Evolutionary conservation across 1,140 invertebrate genomes (phyloP), one percentile per base, ranked within the genome.

Genomic region (Drosophila aff.): DNA sequence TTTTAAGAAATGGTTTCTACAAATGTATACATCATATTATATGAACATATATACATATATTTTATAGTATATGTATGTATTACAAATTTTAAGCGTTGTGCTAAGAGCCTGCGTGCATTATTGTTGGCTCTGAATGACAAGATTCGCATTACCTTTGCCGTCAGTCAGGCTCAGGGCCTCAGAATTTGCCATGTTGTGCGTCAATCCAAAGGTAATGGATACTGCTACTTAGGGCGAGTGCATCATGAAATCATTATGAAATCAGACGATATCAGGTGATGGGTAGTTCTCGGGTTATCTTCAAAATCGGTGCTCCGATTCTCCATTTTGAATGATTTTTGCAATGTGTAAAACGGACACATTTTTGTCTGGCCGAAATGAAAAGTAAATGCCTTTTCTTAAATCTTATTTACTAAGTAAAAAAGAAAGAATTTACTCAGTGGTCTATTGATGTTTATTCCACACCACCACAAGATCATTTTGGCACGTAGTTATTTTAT

Each of bases 151-250:
- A 69, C 33, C 41, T 33, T 31, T 3, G 15, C 21, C 50, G 18
- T 49, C 31, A 57, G 2, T 0, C 11, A 18, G 46, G 28, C 50
- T 52, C 16, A 18, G 13, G 36, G 44, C 10, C 21, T 66, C 26
- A 66, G 63, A 33, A 59, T 59, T 59, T 40, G 63, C 28, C 63
- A 66, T 18, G 57, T 38, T 59, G 57, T 59, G n/a, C 26, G 49
- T 49, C 47, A 49, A 49, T 28, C 47, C 47, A 28, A 49, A 28
- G 47, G 47, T 28, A 49, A 49, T 49, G 23, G 47, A 49, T 49
- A 49, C 46, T 49, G 46, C 7, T 10, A 23, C 2, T 3, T 23
- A 23, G 44, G 41, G n/a, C n/a, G 9, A 44, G 10, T 44, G 43
- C 43, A 44, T 44, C 18, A 44, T 5, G 43, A 44, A 18, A 11